phyloP scores from a whole-genome alignment of 2,888 invertebrate genomes.

The Chrysodeixis includens region DNA sequence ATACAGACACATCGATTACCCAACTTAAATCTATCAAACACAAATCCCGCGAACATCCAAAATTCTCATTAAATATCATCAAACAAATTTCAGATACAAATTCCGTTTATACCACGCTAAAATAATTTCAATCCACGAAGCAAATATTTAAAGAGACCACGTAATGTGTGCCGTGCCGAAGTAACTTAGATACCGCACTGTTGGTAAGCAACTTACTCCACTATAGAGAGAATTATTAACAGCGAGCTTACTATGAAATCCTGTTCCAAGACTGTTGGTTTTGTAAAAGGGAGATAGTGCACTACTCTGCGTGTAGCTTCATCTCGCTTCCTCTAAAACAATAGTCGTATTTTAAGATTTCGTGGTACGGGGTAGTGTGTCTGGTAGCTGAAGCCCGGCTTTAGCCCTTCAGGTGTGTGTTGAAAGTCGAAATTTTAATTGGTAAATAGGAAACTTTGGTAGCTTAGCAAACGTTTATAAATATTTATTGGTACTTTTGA shows the following conservation, averaged over 20 bases:
- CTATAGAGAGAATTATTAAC: constrained; percentile 69
- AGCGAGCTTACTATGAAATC: too few relatives aligned
- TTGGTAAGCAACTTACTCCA: constrained; percentile 61
- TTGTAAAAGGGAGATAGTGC: too few relatives aligned
- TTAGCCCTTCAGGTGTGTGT: constrained; percentile 59
- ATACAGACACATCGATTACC: constrained; percentile 16
- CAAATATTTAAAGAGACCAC: constrained; percentile 64
- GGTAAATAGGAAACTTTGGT: constrained; percentile 56
- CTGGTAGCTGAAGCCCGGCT: constrained; percentile 56
- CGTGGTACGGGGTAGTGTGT: constrained; percentile 32
- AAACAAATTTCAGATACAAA: constrained; percentile 45
- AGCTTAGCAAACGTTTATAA: constrained; percentile 37
- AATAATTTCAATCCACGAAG: constrained; percentile 58
- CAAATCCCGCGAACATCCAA: constrained; percentile 12
- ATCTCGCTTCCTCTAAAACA: too few relatives aligned
- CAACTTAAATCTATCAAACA: constrained; percentile 15
- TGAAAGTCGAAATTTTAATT: constrained; percentile 64
- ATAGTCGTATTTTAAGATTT: too few relatives aligned
- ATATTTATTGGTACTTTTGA: constrained; percentile 35
- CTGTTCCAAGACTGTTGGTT: too few relatives aligned
- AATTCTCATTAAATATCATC: constrained; percentile 32
- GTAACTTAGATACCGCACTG: constrained; percentile 58
- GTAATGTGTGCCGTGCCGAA: constrained; percentile 61
- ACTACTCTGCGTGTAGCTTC: too few relatives aligned
- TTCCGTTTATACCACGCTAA: constrained; percentile 50